These are phyloP conservation scores for Hydrolagus affinis DNA, from an alignment of 2,113 vertebrate genomes.

Conservation along the genomic window DNA sequence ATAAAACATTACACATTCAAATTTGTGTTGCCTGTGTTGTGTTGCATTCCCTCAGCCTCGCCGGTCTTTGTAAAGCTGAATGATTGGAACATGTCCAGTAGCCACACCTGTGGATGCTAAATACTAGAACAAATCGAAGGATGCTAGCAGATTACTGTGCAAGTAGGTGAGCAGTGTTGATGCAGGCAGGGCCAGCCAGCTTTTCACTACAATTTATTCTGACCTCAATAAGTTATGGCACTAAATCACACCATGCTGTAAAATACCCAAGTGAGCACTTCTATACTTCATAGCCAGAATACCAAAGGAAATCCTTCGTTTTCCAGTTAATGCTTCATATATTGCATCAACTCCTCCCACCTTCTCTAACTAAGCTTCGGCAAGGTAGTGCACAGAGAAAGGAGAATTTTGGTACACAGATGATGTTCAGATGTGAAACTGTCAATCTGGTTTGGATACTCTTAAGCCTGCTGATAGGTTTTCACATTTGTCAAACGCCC, in stretches of 20 bases:
- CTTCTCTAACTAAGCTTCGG: too few relatives aligned
- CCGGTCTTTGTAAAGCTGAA: not conserved
- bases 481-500: too few relatives aligned
- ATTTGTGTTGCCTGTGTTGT: not conserved
- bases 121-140: not conserved
- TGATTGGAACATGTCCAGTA: not conserved
- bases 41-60: not conserved
- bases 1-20: not conserved
- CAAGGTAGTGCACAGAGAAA: too few relatives aligned
- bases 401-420: too few relatives aligned
- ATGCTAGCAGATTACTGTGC: not conserved
- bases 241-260: not conserved
- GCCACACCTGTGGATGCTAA: not conserved
- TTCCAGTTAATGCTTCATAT: too few relatives aligned
- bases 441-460: too few relatives aligned
- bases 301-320: not conserved
- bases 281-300: not conserved
- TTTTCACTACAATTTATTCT: conserved; percentile 3
- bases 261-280: not conserved
- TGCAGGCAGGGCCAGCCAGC: not conserved
- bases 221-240: not conserved
- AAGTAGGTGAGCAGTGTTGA: conserved; percentile 16
- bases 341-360: too few relatives aligned
- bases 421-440: too few relatives aligned
- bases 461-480: too few relatives aligned